Evolutionary conservation across 1,140 invertebrate species (phyloP).

Genomic region (Camponotus floridanus): DNA sequence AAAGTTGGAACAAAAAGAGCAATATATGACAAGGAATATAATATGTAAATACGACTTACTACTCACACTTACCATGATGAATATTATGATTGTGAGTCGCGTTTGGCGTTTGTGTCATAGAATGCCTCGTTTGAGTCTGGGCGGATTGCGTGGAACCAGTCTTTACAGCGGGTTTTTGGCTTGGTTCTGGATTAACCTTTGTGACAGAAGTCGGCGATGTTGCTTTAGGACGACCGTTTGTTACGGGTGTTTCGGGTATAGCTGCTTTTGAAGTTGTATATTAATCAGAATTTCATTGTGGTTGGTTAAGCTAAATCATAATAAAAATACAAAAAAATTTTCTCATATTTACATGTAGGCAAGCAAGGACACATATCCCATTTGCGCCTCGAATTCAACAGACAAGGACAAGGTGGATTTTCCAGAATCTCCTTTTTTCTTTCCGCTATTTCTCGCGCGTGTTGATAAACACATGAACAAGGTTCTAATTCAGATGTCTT

Average conservation of each 20-base stretch:
- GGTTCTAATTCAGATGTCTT: slow-evolving; percentile 67
- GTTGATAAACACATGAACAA: slow-evolving; percentile 80
- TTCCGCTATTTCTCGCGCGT: slow-evolving; percentile 78
- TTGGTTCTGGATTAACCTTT: slow-evolving; percentile 58
- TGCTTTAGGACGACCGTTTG: slow-evolving; percentile 70
- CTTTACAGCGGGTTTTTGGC: slow-evolving; percentile 61
- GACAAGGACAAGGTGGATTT: slow-evolving; percentile 81
- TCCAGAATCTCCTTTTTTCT: slow-evolving; percentile 77
- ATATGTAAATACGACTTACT: slow-evolving; percentile 45
- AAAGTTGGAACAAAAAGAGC: not conserved
- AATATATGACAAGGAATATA: not conserved
- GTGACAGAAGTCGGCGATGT: slow-evolving; percentile 56
- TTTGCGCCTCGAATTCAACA: slow-evolving; percentile 78
- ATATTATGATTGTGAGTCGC: slow-evolving; percentile 76
- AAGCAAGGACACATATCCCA: slow-evolving; percentile 78
- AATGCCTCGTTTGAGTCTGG: slow-evolving; percentile 83
- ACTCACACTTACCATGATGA: slow-evolving; percentile 78
- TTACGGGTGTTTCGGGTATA: slow-evolving; percentile 52
- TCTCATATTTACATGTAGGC: slow-evolving; percentile 72
- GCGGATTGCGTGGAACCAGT: slow-evolving; percentile 66
- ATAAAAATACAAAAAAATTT: not conserved
- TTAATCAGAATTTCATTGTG: slow-evolving; percentile 25
- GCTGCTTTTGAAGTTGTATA: slow-evolving; percentile 48
- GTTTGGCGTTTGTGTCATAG: slow-evolving; percentile 83
- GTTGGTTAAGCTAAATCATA: not conserved